Percentiles rank a stretch among this genome's conserved stretches.
Evolutionary conservation across 1,140 invertebrate genomes (phyloP).

Genomic region (Macrobrachium nipponense): DNA sequence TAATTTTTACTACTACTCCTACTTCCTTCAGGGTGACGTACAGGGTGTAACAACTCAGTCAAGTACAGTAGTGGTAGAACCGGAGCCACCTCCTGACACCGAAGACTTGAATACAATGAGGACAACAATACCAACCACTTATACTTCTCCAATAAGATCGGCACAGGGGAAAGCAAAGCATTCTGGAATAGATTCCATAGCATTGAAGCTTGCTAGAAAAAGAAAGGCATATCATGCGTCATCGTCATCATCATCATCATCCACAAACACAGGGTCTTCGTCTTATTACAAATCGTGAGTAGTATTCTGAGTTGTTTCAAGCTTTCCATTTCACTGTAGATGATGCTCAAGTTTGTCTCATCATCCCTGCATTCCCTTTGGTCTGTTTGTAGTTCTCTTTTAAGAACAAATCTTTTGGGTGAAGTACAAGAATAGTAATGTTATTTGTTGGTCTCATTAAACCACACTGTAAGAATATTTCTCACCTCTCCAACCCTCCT

Average conservation of each 20-base stretch:
- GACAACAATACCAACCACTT: neutral
- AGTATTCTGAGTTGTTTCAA: neutral
- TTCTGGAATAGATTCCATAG: conserved; percentile 23
- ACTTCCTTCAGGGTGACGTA: neutral
- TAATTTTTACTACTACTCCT: neutral
- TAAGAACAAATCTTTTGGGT: no score
- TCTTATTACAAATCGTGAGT: conserved; percentile 38
- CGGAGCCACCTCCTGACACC: conserved; percentile 17
- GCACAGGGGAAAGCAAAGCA: neutral
- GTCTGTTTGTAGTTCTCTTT: no score
- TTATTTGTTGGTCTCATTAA: no score
- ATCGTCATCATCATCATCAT: conserved; percentile 1
- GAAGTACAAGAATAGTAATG: no score
- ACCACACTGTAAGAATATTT: no score
- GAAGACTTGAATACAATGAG: neutral
- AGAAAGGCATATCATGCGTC: neutral
- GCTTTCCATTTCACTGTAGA: no score
- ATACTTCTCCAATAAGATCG: neutral
- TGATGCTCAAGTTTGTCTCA: no score
- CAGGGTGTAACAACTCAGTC: conserved; percentile 38
- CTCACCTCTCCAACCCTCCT: no score
- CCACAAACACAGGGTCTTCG: conserved; percentile 45
- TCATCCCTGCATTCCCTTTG: no score
- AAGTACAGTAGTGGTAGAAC: conserved; percentile 30
- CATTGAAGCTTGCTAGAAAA: conserved; percentile 16